Conservation (phyloP, 2,113 vertebrate species). For the Dromiciops gliroides region DNA sequence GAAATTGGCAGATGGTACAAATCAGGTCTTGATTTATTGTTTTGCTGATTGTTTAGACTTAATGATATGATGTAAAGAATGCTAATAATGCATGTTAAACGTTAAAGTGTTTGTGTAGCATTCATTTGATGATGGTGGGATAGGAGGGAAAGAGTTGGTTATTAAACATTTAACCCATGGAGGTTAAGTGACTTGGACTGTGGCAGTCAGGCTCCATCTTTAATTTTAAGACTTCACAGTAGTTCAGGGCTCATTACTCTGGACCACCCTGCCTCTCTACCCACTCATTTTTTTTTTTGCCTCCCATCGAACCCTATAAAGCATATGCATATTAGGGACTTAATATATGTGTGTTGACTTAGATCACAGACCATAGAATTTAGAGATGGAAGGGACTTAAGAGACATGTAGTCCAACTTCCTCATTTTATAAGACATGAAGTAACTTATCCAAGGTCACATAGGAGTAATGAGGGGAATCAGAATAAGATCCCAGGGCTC, state of each 20-base stretch:
- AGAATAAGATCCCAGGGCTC: background rate
- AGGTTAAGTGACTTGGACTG: too few species aligned
- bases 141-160: too few species aligned
- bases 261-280: background rate
- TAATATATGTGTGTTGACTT: background rate
- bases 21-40: too few species aligned
- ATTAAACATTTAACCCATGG: too few species aligned
- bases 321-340: background rate
- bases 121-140: too few species aligned
- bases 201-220: too few species aligned
- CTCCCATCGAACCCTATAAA: background rate
- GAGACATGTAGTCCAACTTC: background rate
- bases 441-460: background rate
- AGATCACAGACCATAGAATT: background rate
- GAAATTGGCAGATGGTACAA: too few species aligned
- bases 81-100: too few species aligned
- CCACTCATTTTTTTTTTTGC: background rate
- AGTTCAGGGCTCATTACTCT: background rate
- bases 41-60: too few species aligned
- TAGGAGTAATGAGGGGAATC: background rate
- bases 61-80: too few species aligned
- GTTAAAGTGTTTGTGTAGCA: too few species aligned
- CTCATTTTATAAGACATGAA: background rate
- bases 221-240: too few species aligned
- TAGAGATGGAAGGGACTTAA: background rate